phyloP scores from a whole-genome alignment of 2,888 invertebrate species.

The Hanleya hanleyi region DNA sequence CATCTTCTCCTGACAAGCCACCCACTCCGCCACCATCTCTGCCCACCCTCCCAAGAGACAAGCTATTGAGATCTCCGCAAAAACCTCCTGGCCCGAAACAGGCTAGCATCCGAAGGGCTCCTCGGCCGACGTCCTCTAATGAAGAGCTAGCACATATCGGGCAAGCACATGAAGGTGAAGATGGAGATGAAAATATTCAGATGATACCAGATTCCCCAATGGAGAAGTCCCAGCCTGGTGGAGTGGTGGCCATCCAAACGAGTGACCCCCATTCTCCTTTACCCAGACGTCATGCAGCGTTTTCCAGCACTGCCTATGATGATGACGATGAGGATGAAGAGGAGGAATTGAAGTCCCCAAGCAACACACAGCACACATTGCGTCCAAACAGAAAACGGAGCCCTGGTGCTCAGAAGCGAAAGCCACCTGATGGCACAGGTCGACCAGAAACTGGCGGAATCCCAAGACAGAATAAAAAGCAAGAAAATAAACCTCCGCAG shows the following conservation, averaged over 20 bases:
- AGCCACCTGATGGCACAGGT: neutral
- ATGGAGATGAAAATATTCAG: neutral
- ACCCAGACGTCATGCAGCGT: neutral
- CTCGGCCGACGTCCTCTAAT: constrained; percentile 49
- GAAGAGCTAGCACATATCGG: constrained; percentile 46
- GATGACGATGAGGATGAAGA: neutral
- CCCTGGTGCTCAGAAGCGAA: constrained; percentile 1
- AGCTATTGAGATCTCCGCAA: neutral
- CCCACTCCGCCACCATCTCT: constrained; percentile 42
- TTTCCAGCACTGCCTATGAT: too few species aligned
- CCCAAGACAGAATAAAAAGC: neutral
- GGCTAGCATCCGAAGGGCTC: constrained; percentile 50
- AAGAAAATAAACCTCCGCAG: neutral
- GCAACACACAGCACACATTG: neutral
- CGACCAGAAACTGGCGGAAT: neutral
- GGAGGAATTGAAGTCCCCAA: neutral
- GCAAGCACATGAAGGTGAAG: neutral
- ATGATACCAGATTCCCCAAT: neutral
- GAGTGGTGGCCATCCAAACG: neutral
- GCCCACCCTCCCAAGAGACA: constrained; percentile 40
- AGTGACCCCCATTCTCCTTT: neutral
- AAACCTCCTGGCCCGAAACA: constrained; percentile 34
- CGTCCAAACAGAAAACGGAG: constrained; percentile 1
- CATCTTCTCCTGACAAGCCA: constrained; percentile 7
- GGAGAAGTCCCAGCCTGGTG: neutral